Base-by-base conservation (phyloP, 2,888 invertebrate species). In the Ochropleura leucogaster region DNA sequence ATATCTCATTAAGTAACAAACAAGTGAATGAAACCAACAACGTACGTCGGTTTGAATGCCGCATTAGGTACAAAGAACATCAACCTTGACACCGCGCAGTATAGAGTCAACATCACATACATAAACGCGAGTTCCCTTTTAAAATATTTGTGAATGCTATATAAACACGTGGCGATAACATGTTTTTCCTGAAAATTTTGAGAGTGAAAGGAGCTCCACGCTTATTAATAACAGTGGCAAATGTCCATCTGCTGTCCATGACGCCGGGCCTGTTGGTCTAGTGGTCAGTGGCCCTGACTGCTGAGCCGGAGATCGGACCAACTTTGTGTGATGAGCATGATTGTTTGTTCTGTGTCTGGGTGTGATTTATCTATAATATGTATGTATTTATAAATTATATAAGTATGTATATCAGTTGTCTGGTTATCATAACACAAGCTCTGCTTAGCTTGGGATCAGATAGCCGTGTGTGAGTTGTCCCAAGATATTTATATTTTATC, bases 21-120 rank as follows among this genome's bases (percentile, higher is more conserved):
- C 49, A 79, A 72, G 10, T 57, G 6, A 67, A 80, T 63, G 16
- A 57, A 74, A 68, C 14, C 62, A 49, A 46, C 7, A 18, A 49
- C 53, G 40, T 44, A 59, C 57, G 59, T 66, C 16, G 59, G 49
- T 40, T 18, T 12, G n/a, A 69, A 65, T 10, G 20, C 53, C 51
- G 57, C 60, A 59, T 60, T 62, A 69, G 66, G 71, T 77, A 84
- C 80, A 76, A 83, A 70, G 80, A 74, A 67, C 69, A 14, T 0
- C 20, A 44, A n/a, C 84, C 84, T 84, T 84, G 86, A 84, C 74
- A 69, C 53, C 80, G n/a, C 51, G 53, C 14, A 46, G 62, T 18
- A 75, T 72, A 68, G 83, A 77, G 70, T 80, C 63, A 10, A 64
- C 20, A 16, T 16, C 55, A 70, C 68, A 80, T 84, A 82, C 55